Conservation (phyloP, 37 sponge, comb jelly and placozoan species). For the Crambe crambe region DNA sequence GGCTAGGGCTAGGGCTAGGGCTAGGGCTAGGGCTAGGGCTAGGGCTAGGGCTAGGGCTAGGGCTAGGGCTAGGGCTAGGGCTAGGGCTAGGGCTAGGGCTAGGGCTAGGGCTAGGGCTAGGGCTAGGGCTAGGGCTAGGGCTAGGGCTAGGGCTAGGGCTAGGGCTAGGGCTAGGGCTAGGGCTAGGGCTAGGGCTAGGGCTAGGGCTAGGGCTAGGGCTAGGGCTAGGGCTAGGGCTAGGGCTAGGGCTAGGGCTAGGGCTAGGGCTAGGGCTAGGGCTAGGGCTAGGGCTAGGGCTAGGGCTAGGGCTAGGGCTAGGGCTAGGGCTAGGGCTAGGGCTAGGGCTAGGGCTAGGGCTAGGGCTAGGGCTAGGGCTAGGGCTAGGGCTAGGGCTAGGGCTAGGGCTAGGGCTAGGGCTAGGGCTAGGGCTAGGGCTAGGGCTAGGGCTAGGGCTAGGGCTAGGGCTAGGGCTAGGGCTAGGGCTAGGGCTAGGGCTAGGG, state of each 20-base stretch:
- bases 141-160: constrained; percentile 1
- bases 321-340: constrained; percentile 1
- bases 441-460: constrained; percentile 1
- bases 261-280: constrained; percentile 1
- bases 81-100: constrained; percentile 1
- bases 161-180: constrained; percentile 1
- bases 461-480: constrained; percentile 1
- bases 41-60: constrained; percentile 1
- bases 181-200: constrained; percentile 1
- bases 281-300: constrained; percentile 1
- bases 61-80: constrained; percentile 1
- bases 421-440: constrained; percentile 1
- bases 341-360: constrained; percentile 1
- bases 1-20: constrained; percentile 1
- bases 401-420: constrained; percentile 1
- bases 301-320: constrained; percentile 1
- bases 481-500: constrained; percentile 1
- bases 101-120: background rate
- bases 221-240: constrained; percentile 1
- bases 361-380: constrained; percentile 1
- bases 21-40: constrained; percentile 1
- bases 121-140: constrained; percentile 1
- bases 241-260: constrained; percentile 1
- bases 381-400: constrained; percentile 1
- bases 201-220: constrained; percentile 1